A percentile compares a stretch with the other conserved stretches of the same genome.
Evolutionary conservation across 2,888 invertebrate species (phyloP).

Genomic region (Glomeris marginata): DNA sequence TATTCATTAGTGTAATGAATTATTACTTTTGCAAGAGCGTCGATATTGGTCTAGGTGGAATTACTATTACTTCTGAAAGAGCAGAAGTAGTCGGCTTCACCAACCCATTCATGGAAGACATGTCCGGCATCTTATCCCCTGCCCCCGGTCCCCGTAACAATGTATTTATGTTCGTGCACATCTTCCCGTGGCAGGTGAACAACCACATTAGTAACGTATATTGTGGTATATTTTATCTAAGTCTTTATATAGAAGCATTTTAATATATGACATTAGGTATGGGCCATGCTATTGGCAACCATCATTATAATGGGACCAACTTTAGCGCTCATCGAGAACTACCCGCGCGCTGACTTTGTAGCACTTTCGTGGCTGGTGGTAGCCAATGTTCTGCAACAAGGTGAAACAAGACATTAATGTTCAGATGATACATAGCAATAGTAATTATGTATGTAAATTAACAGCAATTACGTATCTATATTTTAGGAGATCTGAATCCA

Average conservation of each 20-base stretch:
- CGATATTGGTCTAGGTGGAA: conserved; percentile 9
- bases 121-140: conserved; percentile 8
- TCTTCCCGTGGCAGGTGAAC: conserved; percentile 12
- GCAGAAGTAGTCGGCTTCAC: conserved; percentile 8
- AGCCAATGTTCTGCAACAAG: neutral
- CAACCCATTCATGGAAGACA: conserved; percentile 8
- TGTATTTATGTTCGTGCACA: conserved; percentile 8
- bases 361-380: neutral
- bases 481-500: conserved; percentile 7
- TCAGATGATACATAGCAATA: neutral
- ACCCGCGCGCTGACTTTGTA: neutral
- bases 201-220: too few species aligned
- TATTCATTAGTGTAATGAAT: neutral
- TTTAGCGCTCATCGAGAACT: conserved; percentile 6
- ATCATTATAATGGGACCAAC: conserved; percentile 5
- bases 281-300: conserved; percentile 5
- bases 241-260: neutral
- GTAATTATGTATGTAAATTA: too few species aligned
- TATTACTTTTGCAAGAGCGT: neutral
- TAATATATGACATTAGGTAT: conserved; percentile 3
- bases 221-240: too few species aligned
- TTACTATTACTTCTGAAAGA: conserved; percentile 10
- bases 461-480: too few species aligned
- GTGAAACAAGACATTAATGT: neutral
- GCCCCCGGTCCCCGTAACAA: conserved; percentile 4